phyloP scores from a whole-genome alignment of 2,888 invertebrate genomes.

The Gryllus longicercus region DNA sequence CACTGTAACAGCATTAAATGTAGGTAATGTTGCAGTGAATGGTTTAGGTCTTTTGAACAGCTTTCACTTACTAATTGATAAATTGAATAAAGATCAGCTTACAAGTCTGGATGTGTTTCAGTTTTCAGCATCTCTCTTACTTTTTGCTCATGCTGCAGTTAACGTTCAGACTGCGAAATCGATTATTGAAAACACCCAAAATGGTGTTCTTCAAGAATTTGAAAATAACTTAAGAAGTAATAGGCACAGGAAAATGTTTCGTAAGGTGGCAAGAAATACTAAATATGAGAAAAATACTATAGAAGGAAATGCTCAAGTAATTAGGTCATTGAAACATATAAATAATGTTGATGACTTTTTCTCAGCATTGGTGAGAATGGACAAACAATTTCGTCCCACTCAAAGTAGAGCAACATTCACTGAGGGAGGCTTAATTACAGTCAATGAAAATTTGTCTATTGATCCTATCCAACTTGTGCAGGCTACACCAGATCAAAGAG shows the following conservation, averaged over 20 bases:
- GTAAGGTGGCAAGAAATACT: conserved; percentile 10
- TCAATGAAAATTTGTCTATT: neutral
- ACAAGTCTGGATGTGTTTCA: conserved; percentile 33
- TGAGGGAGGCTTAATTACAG: neutral
- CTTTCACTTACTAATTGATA: conserved; percentile 24
- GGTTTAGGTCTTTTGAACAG: conserved; percentile 28
- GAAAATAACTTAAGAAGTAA: conserved; percentile 11
- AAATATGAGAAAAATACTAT: neutral
- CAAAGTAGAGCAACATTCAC: neutral
- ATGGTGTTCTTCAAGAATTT: conserved; percentile 23
- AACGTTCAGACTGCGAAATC: conserved; percentile 30
- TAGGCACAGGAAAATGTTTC: conserved; percentile 12
- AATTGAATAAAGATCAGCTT: conserved; percentile 21
- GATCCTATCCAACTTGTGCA: neutral
- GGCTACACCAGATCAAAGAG: neutral
- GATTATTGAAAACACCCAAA: conserved; percentile 29
- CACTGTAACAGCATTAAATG: conserved; percentile 21
- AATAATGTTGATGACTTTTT: conserved; percentile 31
- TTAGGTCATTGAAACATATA: conserved; percentile 24
- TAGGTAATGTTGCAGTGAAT: conserved; percentile 27
- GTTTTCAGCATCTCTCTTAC: conserved; percentile 32
- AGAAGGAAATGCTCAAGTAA: conserved; percentile 24
- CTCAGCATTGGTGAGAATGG: conserved; percentile 19
- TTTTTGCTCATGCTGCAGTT: conserved; percentile 32
- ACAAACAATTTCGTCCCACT: neutral